Evolutionary conservation across 2,113 vertebrate species (phyloP), one percentile per base, ranked within the genome.

Genomic region (Egretta garzetta): DNA sequence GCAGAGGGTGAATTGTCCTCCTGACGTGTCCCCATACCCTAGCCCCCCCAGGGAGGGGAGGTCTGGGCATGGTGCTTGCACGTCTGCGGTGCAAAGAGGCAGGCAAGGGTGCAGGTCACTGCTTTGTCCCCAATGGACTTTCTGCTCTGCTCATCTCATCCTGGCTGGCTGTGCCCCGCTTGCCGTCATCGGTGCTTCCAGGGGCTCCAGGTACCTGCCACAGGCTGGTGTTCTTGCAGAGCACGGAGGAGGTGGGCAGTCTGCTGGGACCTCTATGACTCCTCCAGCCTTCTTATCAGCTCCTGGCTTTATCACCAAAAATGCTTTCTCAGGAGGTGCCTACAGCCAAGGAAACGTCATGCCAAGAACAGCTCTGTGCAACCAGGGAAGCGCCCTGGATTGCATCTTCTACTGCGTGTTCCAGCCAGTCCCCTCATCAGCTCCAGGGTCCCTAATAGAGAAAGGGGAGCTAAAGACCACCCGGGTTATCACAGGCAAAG

Each of bases 101-200:
- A 11, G 33, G 7, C 1, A 4, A 62, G 30, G 77, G n/a, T 63
- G 47, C 71, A 43, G 52, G 76, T 66, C 6, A 0, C 19, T 16
- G 20, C 24, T 83, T 5, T 9, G 12, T 58, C 33, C 73, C 39
- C 32, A 11, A 3, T 2, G 47, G 33, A 10, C 35, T 30, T 79
- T 24, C 24, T 79, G 39, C 47, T 62, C 71, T 45, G 27, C 17
- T 67, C 1, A 1, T 32, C 49, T 73, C 28, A 10, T 30, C 62
- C 52, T 7, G 24, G 43, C 22, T 58, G 70, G 7, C 49, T 81
- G 63, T 56, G 49, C 7, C 43, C n/a, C 19, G 0, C 71, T 72
- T 0, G 0, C 35, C 45, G 52, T 3, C 2, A 15, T 2, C 2
- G 1, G 33, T 12, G 39, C 14, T 47, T n/a, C 52, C 59, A 60